Conservation (phyloP, 2,113 vertebrate species). For the Sylvietta virens region DNA sequence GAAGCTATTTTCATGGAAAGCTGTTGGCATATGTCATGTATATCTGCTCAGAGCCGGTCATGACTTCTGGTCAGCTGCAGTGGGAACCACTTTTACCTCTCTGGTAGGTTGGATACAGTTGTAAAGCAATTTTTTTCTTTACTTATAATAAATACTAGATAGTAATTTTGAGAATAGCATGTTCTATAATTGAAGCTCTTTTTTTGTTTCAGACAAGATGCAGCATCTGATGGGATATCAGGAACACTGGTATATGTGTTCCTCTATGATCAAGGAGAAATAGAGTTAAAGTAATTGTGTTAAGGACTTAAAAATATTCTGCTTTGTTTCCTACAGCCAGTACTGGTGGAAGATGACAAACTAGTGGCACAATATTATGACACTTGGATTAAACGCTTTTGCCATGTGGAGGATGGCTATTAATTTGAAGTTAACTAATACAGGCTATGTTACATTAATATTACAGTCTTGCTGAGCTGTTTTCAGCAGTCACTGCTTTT, state of each 20-base stretch:
- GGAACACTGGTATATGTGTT: not conserved
- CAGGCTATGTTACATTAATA: not conserved
- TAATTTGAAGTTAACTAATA: not conserved
- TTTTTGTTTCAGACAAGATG: not conserved
- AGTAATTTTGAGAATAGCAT: not conserved
- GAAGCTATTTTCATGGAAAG: not conserved
- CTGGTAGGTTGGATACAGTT: not conserved
- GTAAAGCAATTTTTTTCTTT: not conserved
- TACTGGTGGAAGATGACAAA: not conserved
- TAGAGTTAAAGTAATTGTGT: not conserved
- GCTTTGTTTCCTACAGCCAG: not conserved
- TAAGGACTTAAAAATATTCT: not conserved
- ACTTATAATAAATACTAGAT: not conserved
- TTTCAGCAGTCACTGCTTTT: not conserved
- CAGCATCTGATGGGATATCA: not conserved
- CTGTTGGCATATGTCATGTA: rapidly evolving
- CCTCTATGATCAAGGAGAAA: not conserved
- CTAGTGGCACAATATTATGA: not conserved
- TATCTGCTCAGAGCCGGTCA: not conserved
- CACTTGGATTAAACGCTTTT: not conserved
- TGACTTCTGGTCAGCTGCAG: not conserved
- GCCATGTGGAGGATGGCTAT: not conserved
- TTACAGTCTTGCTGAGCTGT: not conserved
- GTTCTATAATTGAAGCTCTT: not conserved
- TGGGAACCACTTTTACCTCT: not conserved